These are phyloP conservation scores for Chaunax sp. DNA, from an alignment of 2,797 vertebrate genomes.

Conservation along the genomic window DNA sequence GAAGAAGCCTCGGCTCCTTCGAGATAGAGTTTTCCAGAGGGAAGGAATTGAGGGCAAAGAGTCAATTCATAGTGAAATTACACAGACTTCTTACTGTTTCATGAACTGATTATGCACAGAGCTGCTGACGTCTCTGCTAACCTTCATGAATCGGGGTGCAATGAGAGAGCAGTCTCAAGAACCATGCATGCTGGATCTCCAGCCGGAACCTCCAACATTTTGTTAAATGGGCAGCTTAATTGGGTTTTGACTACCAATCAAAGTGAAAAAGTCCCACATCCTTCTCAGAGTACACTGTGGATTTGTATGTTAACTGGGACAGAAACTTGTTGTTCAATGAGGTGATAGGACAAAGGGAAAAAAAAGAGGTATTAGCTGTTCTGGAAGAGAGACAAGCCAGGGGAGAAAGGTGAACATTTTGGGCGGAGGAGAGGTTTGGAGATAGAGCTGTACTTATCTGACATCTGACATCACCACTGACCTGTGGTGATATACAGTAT, in stretches of 20 bases:
- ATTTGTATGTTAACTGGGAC: conserved; percentile 1
- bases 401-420: conserved; percentile 16
- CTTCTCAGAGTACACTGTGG: conserved; percentile 7
- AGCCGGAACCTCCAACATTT: conserved; percentile 17
- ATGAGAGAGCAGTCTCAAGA: conserved; percentile 18
- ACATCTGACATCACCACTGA: not conserved
- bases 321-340: conserved; percentile 30
- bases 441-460: not conserved
- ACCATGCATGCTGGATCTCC: conserved; percentile 33
- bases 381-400: conserved; percentile 22
- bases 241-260: conserved; percentile 39
- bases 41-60: conserved; percentile 67
- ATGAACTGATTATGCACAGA: conserved; percentile 70
- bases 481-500: not conserved
- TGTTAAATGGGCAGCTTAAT: conserved; percentile 38
- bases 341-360: not conserved
- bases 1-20: conserved; percentile 68
- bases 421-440: not conserved
- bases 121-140: conserved; percentile 53
- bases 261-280: conserved; percentile 7
- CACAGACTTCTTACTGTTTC: conserved; percentile 69
- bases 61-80: conserved; percentile 76
- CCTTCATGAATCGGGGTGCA: conserved; percentile 42
- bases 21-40: conserved; percentile 76
- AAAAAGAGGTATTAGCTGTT: conserved; percentile 11